Evolutionary conservation across 2,888 invertebrate species (phyloP).

Genomic region (Chalcis sispes): DNA sequence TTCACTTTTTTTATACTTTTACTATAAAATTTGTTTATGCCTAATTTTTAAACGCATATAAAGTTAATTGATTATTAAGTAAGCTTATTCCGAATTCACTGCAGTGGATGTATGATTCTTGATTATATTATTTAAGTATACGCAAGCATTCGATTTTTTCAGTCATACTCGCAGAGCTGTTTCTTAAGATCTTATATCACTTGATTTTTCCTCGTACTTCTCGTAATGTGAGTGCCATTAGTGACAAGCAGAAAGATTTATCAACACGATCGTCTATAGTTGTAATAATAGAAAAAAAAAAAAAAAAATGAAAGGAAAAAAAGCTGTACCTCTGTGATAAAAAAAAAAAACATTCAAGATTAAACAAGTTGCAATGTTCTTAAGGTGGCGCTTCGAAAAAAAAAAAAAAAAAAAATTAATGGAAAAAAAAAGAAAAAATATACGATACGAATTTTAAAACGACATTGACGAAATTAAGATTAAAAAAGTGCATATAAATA

Average conservation of each 20-base stretch:
- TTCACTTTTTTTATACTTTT: constrained; percentile 51
- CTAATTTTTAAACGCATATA: constrained; percentile 36
- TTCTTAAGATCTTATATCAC: constrained; percentile 48
- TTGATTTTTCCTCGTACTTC: constrained; percentile 49
- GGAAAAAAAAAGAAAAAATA: constrained; percentile 16
- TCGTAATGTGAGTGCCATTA: constrained; percentile 59
- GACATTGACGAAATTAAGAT: constrained; percentile 36
- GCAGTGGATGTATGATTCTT: constrained; percentile 38
- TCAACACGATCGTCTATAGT: constrained; percentile 45
- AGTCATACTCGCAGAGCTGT: constrained; percentile 52
- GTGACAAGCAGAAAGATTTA: constrained; percentile 50
- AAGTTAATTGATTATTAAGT: constrained; percentile 38
- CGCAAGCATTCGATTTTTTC: constrained; percentile 45
- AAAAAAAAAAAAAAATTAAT: constrained; percentile 32
- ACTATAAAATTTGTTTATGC: constrained; percentile 38
- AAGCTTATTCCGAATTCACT: constrained; percentile 39
- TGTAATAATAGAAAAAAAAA: constrained; percentile 43
- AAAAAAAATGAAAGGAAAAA: constrained; percentile 50
- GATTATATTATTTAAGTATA: constrained; percentile 34
- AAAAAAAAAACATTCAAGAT: constrained; percentile 63
- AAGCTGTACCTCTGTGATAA: constrained; percentile 65
- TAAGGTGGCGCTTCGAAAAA: constrained; percentile 46
- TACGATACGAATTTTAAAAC: constrained; percentile 44
- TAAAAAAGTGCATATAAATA: constrained; percentile 42
- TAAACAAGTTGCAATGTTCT: constrained; percentile 52